These are phyloP conservation scores for Rhagologus leucostigma DNA, from an alignment of 2,113 vertebrate species.

Conservation along the genomic window DNA sequence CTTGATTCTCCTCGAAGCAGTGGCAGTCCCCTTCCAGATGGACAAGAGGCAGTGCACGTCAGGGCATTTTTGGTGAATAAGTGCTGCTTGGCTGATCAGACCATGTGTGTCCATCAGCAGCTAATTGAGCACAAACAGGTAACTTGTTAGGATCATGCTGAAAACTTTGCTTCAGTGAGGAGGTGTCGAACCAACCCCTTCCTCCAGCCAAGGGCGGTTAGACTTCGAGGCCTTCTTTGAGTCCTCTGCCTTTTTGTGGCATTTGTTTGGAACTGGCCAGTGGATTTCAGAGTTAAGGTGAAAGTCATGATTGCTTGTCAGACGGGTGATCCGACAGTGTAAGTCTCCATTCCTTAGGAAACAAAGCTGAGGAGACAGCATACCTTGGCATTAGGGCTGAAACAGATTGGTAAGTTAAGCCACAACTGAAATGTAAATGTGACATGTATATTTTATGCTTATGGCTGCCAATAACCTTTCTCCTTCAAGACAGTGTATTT, in stretches of 20 bases:
- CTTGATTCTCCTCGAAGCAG: neutral
- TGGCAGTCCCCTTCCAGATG: neutral
- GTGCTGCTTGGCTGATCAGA: neutral
- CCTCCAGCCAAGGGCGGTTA: neutral
- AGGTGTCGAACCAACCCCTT: neutral
- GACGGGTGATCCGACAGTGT: fast-evolving
- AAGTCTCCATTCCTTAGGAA: neutral
- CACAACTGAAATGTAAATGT: neutral
- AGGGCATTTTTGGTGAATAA: neutral
- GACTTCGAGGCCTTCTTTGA: neutral
- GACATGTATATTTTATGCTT: neutral
- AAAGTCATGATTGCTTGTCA: neutral
- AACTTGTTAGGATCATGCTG: neutral
- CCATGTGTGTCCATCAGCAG: fast-evolving
- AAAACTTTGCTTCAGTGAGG: neutral
- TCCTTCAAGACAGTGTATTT: neutral
- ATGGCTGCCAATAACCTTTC: neutral
- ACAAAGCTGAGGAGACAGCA: neutral
- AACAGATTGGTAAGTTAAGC: neutral
- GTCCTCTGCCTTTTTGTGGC: neutral
- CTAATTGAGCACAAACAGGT: neutral
- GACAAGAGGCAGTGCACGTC: neutral
- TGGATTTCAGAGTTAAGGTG: neutral
- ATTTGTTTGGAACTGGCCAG: neutral
- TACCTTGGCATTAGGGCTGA: neutral